Evolutionary conservation across 2,888 invertebrate species (phyloP), one percentile per base, ranked within the genome.

Genomic region (Allygus modestus): DNA sequence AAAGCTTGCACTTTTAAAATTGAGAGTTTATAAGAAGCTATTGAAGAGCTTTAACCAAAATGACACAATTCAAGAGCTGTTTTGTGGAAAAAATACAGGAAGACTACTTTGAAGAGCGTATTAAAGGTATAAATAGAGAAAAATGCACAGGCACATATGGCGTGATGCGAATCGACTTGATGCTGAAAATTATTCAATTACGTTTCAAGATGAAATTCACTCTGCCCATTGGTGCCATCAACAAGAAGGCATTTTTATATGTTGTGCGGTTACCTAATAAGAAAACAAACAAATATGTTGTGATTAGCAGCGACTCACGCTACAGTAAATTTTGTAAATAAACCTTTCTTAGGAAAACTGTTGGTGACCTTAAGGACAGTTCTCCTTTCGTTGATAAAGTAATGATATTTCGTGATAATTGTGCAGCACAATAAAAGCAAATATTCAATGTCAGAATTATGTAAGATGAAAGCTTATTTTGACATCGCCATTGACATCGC

Each of bases 131-230:
- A 33, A 37, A 37, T 37, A 9, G 9, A 37, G 37, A 4, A 37
- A 37, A 37, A 37, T 46, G 37, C 28, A 43, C 23, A 73, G 23
- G 51, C 4, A 79, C 4, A n/a, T 79, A 51, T 54, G 26, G 41
- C 79, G 73, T 79, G 0, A 51, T 79, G 28, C 46, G 51, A 28
- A 79, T 79, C 0, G 79, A 79, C 26, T 79, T 79, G n/a, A n/a
- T 28, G 54, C 79, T 51, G 51, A 54, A 51, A 79, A 79, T 23
- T 79, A 26, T 43, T 79, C 79, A 1, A 12, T 79, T 7, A 79
- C 79, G 1, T 20, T 17, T 12, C 79, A 79, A 54, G 79, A 79
- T 79, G 79, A 79, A n/a, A 79, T 77, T 5, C 77, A 77, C 11
- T 20, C 26, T 79, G 79, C 79, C 5, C 58, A 58, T 28, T 79